Conservation (phyloP, 2,113 vertebrate genomes). For the Heptranchias perlo region DNA sequence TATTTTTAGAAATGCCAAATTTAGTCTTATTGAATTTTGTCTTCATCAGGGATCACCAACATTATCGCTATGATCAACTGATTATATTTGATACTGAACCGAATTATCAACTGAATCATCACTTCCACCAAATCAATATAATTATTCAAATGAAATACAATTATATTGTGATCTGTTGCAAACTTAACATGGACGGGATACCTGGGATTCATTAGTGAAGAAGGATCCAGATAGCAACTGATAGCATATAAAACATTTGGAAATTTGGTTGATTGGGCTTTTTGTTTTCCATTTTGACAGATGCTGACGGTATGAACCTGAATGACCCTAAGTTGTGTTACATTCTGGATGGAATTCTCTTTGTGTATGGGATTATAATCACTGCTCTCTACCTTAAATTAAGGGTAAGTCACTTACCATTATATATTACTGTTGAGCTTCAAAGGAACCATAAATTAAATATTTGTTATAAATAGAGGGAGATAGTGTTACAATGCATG, state of each 20-base stretch:
- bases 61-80: not conserved
- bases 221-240: not conserved
- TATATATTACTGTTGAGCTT: not conserved
- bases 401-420: constrained; percentile 59
- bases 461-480: not conserved
- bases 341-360: constrained; percentile 75
- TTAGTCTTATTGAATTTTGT: not conserved
- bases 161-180: not conserved
- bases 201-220: not conserved
- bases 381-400: constrained; percentile 74
- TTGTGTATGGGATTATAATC: constrained; percentile 71
- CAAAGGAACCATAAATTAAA: not conserved
- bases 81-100: not conserved
- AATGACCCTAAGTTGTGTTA: constrained; percentile 76
- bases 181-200: not conserved
- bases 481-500: not conserved
- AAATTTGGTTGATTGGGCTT: not conserved
- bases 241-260: not conserved
- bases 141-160: not conserved
- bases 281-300: not conserved
- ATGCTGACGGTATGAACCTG: constrained; percentile 42
- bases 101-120: not conserved
- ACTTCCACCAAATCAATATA: not conserved
- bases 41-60: not conserved
- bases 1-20: not conserved